Evolutionary conservation across 2,797 vertebrate genomes (phyloP), one percentile per base, ranked within the genome.

Genomic region (Gymnodraco acuticeps): DNA sequence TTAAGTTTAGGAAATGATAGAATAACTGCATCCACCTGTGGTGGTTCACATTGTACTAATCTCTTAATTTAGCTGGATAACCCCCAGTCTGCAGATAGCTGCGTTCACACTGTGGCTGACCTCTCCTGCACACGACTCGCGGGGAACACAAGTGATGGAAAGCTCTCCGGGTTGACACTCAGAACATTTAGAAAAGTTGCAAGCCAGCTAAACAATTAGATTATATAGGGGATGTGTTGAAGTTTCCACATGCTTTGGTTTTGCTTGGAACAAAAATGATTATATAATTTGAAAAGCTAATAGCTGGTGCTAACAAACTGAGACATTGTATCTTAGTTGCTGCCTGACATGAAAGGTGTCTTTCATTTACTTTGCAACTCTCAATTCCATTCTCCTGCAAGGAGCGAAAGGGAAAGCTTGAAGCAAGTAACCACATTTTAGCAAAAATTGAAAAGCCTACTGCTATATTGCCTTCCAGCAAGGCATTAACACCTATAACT

Each of bases 1-100:
- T 92, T 89, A 89, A 79, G 69, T 82, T 86, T 88, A 84, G 90
- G 90, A 93, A 91, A 91, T 89, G 71, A 90, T 86, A 83, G 59
- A 85, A 88, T 89, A 91, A 90, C 70, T 84, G 87, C 66, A 43
- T 84, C 87, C 89, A 92, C 88, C 86, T 91, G 89, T 89, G 86
- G 80, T 50, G 23, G 62, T 87, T 82, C 80, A 74, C 78, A 7
- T 71, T 4, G 75, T 65, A 27, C 87, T 91, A 89, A 90, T 89
- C 86, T 85, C 77, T 64, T 77, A 74, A 77, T 85, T 89, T 82
- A 81, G 83, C 63, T 9, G 46, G 46, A 72, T 86, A 81, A 89
- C 86, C 83, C 82, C 79, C 69, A 16, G 88, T 90, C 84, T 83
- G 79, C 73, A 89, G 89, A 90, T 84, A 84, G 75, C 79, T 3